Evolutionary conservation across 2,888 invertebrate genomes (phyloP), one percentile per base, ranked within the genome.

Genomic region (Trisateles emortualis): DNA sequence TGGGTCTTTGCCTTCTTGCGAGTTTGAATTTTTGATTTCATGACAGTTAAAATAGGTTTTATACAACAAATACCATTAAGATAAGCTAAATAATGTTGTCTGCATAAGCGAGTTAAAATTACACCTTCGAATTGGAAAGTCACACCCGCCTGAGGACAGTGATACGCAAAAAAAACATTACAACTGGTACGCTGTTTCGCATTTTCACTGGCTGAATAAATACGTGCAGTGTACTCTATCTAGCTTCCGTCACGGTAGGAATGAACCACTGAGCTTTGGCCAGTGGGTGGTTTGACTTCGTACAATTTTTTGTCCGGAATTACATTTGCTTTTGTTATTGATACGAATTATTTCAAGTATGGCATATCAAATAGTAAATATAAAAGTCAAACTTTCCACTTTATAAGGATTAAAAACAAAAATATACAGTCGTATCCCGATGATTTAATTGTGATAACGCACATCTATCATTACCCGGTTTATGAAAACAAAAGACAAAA

Each of bases 151-250:
- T 30, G 16, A 46, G 36, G 30, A 45, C 56, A 43, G 52, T 59
- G 56, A 53, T 64, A 64, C 55, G 54, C 59, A 59, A 70, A 70
- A 32, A 70, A 54, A 52, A 57, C 39, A 8, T 51, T 36, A 61
- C 50, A 53, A 59, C 52, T 42, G 46, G 54, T 45, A 64, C 57
- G 55, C 52, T 68, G 53, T 68, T 61, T 59, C 54, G 53, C 55
- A 67, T 71, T 69, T 71, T 67, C 51, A 30, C 57, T 68, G 59
- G 52, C 49, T 64, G 64, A 68, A 71, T 60, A 62, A 71, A 71
- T 58, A 61, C 71, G 52, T 56, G 59, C 56, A 48, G 57, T 70
- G 58, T 33, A 42, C 32, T 61, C 71, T 69, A 69, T 69, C 68
- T 71, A 45, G 52, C 53, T 61, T 59, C 68, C 64, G 64, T 67